Evolutionary conservation across 1,140 invertebrate genomes (phyloP), one percentile per base, ranked within the genome.

Genomic region (Dolichoris vasculosae): DNA sequence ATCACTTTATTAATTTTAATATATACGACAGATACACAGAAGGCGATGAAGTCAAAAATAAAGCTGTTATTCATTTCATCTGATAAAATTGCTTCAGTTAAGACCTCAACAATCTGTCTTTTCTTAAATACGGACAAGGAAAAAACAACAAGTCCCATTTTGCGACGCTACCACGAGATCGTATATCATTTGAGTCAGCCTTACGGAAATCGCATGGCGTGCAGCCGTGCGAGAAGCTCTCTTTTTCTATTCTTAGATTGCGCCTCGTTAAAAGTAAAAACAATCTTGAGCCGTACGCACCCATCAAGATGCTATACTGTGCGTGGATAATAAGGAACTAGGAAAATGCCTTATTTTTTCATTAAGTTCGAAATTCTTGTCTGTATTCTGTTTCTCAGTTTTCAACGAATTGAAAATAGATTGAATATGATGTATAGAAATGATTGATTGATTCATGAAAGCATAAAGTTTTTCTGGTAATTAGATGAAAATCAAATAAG

Each of bases 231-330:
- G 51, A 69, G 83, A 40, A 32, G 20, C 48, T 85, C 75, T 82
- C 73, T 59, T 78, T 82, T 82, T 87, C 77, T 75, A 86, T 83
- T 83, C 77, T 87, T 82, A 69, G 69, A 86, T 82, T 40, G 79
- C 30, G 71, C 78, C 84, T 85, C 84, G 84, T 85, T 85, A 85
- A 81, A 81, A 79, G 78, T 81, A 64, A 75, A 85, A 85, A 80
- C 76, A 80, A 85, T 71, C 83, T 85, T 13, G 63, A 55, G 76
- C 32, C 48, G 20, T n/a, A 46, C 32, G 63, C 73, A 9, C 30
- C 55, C 55, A 51, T 81, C 78, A 67, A 46, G 78, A 67, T 15
- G 35, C 59, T 38, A 69, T n/a, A 9, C 26, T 55, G 7, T n/a
- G 40, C 40, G 40, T 55, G 51, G 38, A 77, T 83, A 77, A 77